phyloP scores from a whole-genome alignment of 2,113 vertebrate genomes.

The Dasyurus viverrinus region DNA sequence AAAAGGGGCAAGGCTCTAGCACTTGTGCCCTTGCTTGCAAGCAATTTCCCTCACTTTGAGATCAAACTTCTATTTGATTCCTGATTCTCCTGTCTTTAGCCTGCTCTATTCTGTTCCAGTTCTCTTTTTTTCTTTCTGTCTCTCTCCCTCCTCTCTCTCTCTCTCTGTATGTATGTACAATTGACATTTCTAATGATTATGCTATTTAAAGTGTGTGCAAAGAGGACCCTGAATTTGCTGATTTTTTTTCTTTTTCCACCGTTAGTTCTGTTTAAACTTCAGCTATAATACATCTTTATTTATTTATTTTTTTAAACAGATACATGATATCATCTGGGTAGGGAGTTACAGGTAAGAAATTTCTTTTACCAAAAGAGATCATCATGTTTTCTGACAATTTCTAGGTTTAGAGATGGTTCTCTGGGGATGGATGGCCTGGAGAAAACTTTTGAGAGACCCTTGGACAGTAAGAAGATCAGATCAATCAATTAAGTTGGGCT shows the following conservation, averaged over 20 bases:
- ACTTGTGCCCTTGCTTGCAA: no score
- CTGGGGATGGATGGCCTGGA: background rate
- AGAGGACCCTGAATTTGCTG: background rate
- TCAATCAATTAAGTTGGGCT: background rate
- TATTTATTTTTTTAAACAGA: background rate
- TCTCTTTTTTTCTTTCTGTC: no score
- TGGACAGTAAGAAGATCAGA: background rate
- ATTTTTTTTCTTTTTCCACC: background rate
- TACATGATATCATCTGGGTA: background rate
- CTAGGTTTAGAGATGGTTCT: background rate
- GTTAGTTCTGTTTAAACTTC: background rate
- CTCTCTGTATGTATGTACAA: background rate
- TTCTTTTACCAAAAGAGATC: background rate
- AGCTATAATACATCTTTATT: background rate
- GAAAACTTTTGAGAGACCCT: background rate
- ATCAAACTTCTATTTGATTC: no score
- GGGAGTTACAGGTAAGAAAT: background rate
- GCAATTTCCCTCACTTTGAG: no score
- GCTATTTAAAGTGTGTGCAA: background rate
- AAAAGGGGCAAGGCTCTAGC: no score
- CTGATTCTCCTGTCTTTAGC: no score
- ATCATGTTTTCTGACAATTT: background rate
- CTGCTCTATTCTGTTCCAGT: no score
- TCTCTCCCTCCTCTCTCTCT: no score
- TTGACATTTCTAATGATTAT: background rate